Evolutionary conservation across 2,113 vertebrate genomes (phyloP), one percentile per base, ranked within the genome.

Genomic region (Bagarius yarrelli): DNA sequence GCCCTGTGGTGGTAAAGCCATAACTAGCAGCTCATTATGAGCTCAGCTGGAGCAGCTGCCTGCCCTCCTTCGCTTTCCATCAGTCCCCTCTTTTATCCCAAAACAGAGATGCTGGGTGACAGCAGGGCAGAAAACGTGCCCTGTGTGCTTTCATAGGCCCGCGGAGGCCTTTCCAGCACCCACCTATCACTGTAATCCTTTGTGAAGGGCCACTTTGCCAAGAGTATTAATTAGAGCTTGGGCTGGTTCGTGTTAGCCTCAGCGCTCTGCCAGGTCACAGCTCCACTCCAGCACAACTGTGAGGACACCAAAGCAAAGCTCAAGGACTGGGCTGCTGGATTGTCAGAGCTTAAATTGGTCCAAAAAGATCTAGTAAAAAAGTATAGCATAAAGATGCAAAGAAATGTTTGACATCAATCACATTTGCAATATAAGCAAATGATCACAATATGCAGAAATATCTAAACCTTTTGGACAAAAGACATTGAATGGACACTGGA

Each of bases 211-310:
- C 88, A 88, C 87, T 91, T 93, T 93, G 92, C 93, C 92, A 92
- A 89, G 83, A 93, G 93, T 90, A 80, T 89, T 93, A 94, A 93
- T 93, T 93, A 93, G 91, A 93, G 92, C 91, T 92, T 90, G 91
- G 87, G 88, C 88, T 85, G 85, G 78, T 86, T 84, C 80, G 75
- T 83, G 81, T 89, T 82, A 78, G 81, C 82, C 83, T 67, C 70
- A 72, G 71, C 79, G 84, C 70, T 70, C 74, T 83, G 83, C 84
- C 86, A 81, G 85, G 79, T 64, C 85, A 88, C 83, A 78, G 84
- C 83, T 79, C 52, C 70, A 79, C 83, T 86, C 72, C 86, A 83
- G 76, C 71, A 84, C 34, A 50, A 69, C 69, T 76, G 76, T 66
- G 34, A 82, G 67, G 69, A 76, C 59, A 74, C 32, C 40, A 61